Base-by-base conservation (phyloP, 2,888 invertebrate species). In the Allophyes oxyacanthae region DNA sequence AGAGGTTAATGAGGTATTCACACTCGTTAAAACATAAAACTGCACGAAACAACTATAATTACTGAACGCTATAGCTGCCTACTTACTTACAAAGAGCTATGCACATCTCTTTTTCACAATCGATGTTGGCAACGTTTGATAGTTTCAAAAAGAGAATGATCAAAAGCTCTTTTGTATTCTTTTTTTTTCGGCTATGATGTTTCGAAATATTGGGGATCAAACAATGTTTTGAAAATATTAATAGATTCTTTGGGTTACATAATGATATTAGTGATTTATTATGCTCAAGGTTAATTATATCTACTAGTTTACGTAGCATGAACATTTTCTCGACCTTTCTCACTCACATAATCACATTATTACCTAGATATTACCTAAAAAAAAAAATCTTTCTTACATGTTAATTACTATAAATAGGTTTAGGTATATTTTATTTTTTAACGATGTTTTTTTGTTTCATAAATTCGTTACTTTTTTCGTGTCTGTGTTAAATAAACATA, bases 1-100 rank as follows among this genome's bases (percentile, higher is more conserved):
- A 41, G 57, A 34, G 72, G 69, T 77, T 72, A 74, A 74, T 77
- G 72, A 74, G 72, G 50, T 65, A 74, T 69, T 65, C 59, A 53
- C 28, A 48, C 32, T 43, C 64, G 61, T 63, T 66, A 54, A 65
- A 61, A 65, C 43, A 60, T 60, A 48, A 64, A 66, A 69, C 65
- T 68, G 67, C 64, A 64, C 57, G 52, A 59, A 34, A 58, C 2
- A 43, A 48, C 48, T 55, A 38, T 65, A 63, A 65, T 52, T 60
- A 61, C 55, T 34, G 37, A 32, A 46, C 57, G 33, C 32, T 61
- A 43, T 36, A 54, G 36, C 52, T 58, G 56, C 49, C 34, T 68
- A 68, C 57, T 75, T 70, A 69, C 44, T 59, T 37, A 55, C 54
- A 73, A 61, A 71, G 60, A 73, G 53, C 28, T 32, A 34, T 42